These are phyloP conservation scores for Malurus melanocephalus DNA, from an alignment of 2,113 vertebrate genomes.

Conservation along the genomic window DNA sequence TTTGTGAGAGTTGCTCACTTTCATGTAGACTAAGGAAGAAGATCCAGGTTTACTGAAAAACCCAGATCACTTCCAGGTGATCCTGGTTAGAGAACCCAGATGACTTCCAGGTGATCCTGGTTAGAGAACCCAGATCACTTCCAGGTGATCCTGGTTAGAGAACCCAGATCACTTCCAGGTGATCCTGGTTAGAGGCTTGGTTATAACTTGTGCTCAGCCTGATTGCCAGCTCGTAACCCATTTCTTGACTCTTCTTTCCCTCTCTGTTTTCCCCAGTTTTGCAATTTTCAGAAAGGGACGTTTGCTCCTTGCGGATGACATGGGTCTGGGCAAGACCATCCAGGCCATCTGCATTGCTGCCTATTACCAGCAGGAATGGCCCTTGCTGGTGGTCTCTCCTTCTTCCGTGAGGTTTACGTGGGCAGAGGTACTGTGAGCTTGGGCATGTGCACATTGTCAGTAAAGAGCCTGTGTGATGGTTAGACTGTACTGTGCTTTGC, in stretches of 20 bases:
- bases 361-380: conserved; percentile 91
- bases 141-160: neutral
- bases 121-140: neutral
- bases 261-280: conserved; percentile 72
- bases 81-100: neutral
- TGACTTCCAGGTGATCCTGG: no score
- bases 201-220: neutral
- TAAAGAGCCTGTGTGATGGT: neutral
- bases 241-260: neutral
- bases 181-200: neutral
- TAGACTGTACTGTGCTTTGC: neutral
- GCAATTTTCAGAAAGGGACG: conserved; percentile 87
- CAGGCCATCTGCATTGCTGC: conserved; percentile 97
- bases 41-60: neutral
- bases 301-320: conserved; percentile 94
- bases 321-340: conserved; percentile 96
- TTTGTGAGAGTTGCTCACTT: neutral
- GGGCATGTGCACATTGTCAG: accelerated
- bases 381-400: conserved; percentile 88
- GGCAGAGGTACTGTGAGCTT: conserved; percentile 84
- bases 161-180: neutral
- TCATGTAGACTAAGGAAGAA: neutral
- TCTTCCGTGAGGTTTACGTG: conserved; percentile 95
- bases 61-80: no score
- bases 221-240: neutral